Evolutionary conservation across 2,888 invertebrate species (phyloP).

Genomic region (Archips xylosteana): DNA sequence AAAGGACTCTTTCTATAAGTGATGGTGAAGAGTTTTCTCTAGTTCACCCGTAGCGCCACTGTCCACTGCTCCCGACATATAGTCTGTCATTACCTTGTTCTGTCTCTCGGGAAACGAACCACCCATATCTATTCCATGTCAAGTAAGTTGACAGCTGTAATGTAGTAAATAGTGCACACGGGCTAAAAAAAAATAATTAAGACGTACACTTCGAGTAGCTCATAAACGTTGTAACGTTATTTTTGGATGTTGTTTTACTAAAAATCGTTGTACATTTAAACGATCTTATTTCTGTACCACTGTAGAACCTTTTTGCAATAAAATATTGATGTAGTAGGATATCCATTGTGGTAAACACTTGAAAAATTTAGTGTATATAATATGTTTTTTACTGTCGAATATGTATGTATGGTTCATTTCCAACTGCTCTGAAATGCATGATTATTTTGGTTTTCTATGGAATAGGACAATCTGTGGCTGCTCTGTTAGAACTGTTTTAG

Average conservation of each 20-base stretch:
- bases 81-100: constrained; percentile 61
- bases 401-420: constrained; percentile 64
- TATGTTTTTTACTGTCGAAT: constrained; percentile 16
- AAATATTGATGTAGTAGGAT: background rate
- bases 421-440: constrained; percentile 64
- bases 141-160: background rate
- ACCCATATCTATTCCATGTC: background rate
- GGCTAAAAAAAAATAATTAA: background rate
- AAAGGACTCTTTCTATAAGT: constrained; percentile 77
- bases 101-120: constrained; percentile 50
- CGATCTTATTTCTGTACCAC: background rate
- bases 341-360: no score
- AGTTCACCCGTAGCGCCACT: constrained; percentile 73
- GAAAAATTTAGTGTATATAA: no score
- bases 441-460: constrained; percentile 65
- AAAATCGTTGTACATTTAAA: background rate
- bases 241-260: background rate
- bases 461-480: constrained; percentile 68
- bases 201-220: background rate
- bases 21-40: constrained; percentile 76
- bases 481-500: constrained; percentile 64
- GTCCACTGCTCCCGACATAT: constrained; percentile 50
- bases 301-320: no score
- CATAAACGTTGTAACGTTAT: background rate
- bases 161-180: background rate